Conservation (phyloP, 2,888 invertebrate genomes). For the Nebria brevicollis region DNA sequence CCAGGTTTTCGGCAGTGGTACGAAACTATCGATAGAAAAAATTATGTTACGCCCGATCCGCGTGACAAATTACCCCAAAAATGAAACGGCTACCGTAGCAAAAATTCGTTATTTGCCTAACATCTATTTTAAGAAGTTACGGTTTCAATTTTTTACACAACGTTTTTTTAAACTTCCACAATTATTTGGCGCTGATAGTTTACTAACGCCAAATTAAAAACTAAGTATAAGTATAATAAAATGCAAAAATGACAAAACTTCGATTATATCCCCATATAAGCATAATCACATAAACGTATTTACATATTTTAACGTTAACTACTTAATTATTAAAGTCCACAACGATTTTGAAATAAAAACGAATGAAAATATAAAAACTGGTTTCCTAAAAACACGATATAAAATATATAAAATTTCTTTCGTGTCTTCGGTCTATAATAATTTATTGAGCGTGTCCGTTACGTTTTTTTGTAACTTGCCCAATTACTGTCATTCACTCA, state of each 20-base stretch:
- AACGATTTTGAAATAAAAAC: background rate
- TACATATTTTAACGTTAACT: conserved; percentile 40
- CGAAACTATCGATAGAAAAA: background rate
- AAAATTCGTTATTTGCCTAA: background rate
- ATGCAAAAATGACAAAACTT: no score
- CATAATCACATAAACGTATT: conserved; percentile 31
- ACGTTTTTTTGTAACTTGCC: background rate
- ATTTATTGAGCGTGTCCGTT: conserved; percentile 1
- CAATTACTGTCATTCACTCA: background rate
- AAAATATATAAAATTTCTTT: background rate
- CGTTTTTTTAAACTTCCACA: no score
- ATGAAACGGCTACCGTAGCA: conserved; percentile 5
- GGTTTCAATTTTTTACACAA: no score
- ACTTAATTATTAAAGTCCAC: conserved; percentile 35
- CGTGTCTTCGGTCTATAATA: background rate
- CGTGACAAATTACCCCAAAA: conserved; percentile 3
- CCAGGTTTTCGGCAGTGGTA: background rate
- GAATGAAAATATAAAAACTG: background rate
- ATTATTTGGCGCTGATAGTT: no score
- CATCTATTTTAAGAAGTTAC: background rate
- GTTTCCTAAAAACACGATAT: background rate
- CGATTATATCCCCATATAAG: no score
- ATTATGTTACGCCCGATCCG: background rate
- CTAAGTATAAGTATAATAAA: no score
- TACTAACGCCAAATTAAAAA: no score